Conservation (phyloP, 2,888 invertebrate species). For the Patella pellucida region DNA sequence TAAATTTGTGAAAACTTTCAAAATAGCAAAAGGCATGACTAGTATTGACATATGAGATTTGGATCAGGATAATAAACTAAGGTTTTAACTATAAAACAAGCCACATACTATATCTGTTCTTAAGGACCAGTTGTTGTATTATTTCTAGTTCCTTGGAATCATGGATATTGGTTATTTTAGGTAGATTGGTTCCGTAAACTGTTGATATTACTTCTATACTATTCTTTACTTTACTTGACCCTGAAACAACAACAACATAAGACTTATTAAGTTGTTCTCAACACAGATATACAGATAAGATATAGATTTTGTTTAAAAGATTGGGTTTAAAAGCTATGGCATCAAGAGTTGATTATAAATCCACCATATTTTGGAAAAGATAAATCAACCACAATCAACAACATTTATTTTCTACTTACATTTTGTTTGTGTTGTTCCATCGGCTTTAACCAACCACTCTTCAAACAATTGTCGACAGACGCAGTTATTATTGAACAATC, state of each 20-base stretch:
- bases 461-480: slow-evolving; percentile 19
- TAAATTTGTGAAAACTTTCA: too few species aligned
- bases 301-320: too few species aligned
- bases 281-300: too few species aligned
- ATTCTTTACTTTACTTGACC: not conserved
- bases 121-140: not conserved
- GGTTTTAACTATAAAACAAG: too few species aligned
- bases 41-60: too few species aligned
- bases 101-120: not conserved
- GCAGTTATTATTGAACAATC: slow-evolving; percentile 20
- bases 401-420: not conserved
- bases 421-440: not conserved
- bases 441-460: slow-evolving; percentile 21
- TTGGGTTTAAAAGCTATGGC: too few species aligned
- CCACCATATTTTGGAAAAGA: too few species aligned
- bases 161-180: not conserved
- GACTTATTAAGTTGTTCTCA: too few species aligned
- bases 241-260: not conserved
- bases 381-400: too few species aligned
- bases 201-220: not conserved
- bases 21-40: too few species aligned
- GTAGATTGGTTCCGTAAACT: not conserved
- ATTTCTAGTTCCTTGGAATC: not conserved
- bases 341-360: too few species aligned
- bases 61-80: too few species aligned